Conservation (phyloP, 2,113 vertebrate species). For the Kryptolebias marmoratus region DNA sequence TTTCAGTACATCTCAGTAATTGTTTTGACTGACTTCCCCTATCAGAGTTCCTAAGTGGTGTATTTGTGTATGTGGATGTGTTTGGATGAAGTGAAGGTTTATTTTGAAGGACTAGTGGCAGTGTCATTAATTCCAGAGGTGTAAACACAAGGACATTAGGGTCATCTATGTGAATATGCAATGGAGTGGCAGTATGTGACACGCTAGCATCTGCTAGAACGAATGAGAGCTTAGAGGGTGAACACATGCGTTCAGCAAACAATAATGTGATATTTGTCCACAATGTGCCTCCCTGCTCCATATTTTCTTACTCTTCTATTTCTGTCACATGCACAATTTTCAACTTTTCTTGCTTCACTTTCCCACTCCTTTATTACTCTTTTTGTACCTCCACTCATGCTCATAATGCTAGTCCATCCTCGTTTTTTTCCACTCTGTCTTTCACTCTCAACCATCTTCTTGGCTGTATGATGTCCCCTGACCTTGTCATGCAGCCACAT, state of each 20-base stretch:
- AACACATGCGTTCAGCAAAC: conserved; percentile 47
- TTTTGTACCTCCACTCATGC: conserved; percentile 22
- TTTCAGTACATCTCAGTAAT: conserved; percentile 45
- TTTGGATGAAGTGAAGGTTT: conserved; percentile 59
- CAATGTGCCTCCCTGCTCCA: conserved; percentile 16
- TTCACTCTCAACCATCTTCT: conserved; percentile 4
- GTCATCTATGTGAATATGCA: conserved; percentile 34
- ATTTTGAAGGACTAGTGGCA: conserved; percentile 64
- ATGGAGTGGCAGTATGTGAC: conserved; percentile 24
- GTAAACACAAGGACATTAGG: conserved; percentile 59
- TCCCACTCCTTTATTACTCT: not conserved
- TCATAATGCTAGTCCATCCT: conserved; percentile 15
- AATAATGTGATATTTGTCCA: conserved; percentile 19
- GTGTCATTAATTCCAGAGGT: conserved; percentile 64
- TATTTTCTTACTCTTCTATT: conserved; percentile 11
- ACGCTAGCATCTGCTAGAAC: conserved; percentile 20
- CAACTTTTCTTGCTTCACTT: not conserved
- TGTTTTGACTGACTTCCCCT: conserved; percentile 44
- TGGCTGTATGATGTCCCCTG: conserved; percentile 36
- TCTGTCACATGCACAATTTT: conserved; percentile 9
- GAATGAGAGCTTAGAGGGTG: conserved; percentile 14
- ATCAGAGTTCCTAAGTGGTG: conserved; percentile 38
- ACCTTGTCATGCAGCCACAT: conserved; percentile 30
- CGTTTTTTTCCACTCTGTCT: not conserved
- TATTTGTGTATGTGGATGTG: conserved; percentile 12